Conservation (phyloP, 2,888 invertebrate genomes). For the Eristalis intricaria region DNA sequence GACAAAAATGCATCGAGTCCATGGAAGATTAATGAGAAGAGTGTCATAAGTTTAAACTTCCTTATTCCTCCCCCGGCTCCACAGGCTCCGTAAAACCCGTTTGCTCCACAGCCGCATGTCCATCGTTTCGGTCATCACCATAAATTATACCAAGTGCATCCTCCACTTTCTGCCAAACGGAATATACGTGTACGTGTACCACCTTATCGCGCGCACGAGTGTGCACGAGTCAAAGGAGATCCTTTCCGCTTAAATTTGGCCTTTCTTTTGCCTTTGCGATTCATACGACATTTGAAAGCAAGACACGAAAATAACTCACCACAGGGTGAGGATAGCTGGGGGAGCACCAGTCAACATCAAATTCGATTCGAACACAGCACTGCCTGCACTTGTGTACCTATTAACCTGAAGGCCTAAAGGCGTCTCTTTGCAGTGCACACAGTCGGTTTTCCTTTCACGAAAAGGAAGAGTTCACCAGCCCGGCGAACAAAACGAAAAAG, state of each 20-base stretch:
- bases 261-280: not conserved
- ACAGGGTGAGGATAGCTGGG: not conserved
- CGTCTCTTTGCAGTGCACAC: constrained; percentile 33
- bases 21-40: constrained; percentile 7
- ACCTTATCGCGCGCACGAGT: not conserved
- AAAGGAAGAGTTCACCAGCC: constrained; percentile 43
- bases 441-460: constrained; percentile 45
- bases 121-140: constrained; percentile 9
- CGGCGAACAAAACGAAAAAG: constrained; percentile 7
- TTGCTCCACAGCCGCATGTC: not conserved
- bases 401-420: constrained; percentile 61
- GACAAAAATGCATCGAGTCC: not conserved
- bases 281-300: not conserved
- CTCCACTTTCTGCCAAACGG: constrained; percentile 9
- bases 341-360: not conserved
- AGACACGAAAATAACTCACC: not conserved
- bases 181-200: not conserved
- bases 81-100: not conserved
- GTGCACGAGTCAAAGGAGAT: not conserved
- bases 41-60: constrained; percentile 44
- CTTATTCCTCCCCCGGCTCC: not conserved
- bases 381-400: constrained; percentile 38
- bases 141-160: constrained; percentile 8
- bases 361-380: constrained; percentile 2
- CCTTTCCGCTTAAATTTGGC: not conserved